Conservation (phyloP, 2,113 vertebrate species). For the Passer domesticus region DNA sequence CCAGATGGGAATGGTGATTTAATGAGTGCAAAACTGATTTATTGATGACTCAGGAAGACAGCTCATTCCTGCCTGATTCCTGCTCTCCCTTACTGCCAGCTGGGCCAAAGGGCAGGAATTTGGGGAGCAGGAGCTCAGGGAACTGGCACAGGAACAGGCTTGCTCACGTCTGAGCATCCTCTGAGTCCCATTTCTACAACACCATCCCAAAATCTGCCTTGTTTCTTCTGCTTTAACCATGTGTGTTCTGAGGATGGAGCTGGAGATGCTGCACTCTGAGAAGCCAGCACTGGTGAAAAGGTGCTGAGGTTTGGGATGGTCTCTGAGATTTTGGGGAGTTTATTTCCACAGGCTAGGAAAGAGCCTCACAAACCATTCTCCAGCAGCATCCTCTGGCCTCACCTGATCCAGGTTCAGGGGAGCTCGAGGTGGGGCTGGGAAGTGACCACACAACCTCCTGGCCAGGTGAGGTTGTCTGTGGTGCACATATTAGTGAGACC, state of each 20-base stretch:
- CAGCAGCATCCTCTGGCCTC: background rate
- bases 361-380: background rate
- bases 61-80: background rate
- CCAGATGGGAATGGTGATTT: slow-evolving; percentile 2
- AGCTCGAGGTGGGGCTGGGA: rapidly evolving
- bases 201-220: background rate
- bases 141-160: background rate
- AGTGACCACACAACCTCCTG: rapidly evolving
- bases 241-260: background rate
- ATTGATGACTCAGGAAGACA: slow-evolving; percentile 43
- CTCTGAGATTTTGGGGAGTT: background rate
- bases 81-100: background rate
- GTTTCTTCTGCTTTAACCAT: background rate
- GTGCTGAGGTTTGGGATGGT: background rate
- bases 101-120: background rate
- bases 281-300: background rate
- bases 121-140: background rate
- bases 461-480: background rate
- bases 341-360: background rate
- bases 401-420: rapidly evolving
- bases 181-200: background rate
- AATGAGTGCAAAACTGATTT: slow-evolving; percentile 27
- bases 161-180: background rate
- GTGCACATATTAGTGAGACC: background rate
- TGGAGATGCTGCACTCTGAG: background rate